Evolutionary conservation across 1,140 invertebrate species (phyloP).

Genomic region (Drosophila pallidifrons): DNA sequence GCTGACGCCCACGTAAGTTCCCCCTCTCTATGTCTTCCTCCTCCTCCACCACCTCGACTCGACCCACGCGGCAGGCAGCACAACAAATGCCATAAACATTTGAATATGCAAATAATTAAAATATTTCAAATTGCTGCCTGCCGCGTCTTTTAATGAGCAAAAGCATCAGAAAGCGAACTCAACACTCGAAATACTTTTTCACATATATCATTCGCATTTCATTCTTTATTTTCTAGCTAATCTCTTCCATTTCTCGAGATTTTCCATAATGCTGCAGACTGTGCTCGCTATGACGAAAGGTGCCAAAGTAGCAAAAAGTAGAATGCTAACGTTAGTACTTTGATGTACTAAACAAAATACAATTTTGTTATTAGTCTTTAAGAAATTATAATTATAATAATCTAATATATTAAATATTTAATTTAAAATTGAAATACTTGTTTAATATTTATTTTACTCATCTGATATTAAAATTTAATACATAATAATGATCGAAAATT

Average conservation of each 20-base stretch:
- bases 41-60: no score
- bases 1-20: constrained; percentile 44
- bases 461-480: no score
- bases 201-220: constrained; percentile 47
- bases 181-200: constrained; percentile 30
- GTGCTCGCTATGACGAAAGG: background rate
- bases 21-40: no score
- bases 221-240: constrained; percentile 37
- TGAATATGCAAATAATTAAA: constrained; percentile 75
- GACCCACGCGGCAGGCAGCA: constrained; percentile 28
- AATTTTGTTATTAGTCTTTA: no score
- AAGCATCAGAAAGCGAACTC: constrained; percentile 26
- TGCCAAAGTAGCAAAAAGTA: no score
- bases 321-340: no score
- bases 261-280: constrained; percentile 7
- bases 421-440: no score
- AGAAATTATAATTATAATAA: no score
- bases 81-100: constrained; percentile 41
- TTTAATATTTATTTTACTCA: no score
- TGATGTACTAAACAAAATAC: no score
- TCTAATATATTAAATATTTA: no score
- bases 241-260: background rate
- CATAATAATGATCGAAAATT: no score
- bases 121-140: constrained; percentile 75
- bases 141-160: constrained; percentile 67